Conservation (phyloP, 2,113 vertebrate species). For the Oostethus manadensis region DNA sequence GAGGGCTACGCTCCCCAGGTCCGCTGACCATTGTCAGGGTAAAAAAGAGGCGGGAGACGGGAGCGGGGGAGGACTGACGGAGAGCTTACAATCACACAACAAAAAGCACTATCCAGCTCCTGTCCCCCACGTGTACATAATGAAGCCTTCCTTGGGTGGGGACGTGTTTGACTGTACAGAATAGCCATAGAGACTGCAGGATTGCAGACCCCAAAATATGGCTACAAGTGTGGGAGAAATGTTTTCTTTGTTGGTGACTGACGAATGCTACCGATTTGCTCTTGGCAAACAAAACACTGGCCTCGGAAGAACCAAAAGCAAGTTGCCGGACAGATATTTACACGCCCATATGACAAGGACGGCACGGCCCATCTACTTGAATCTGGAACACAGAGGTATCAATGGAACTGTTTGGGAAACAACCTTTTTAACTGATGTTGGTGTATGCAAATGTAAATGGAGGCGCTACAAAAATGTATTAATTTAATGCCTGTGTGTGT, state of each 20-base stretch:
- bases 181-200: constrained; percentile 77
- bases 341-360: neutral
- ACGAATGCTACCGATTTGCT: constrained; percentile 39
- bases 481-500: neutral
- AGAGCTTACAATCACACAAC: constrained; percentile 70
- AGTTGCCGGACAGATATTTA: constrained; percentile 8
- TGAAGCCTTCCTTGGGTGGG: constrained; percentile 34
- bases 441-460: constrained; percentile 23
- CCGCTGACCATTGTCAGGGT: constrained; percentile 75
- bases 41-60: constrained; percentile 35
- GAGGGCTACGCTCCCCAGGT: constrained; percentile 95
- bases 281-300: constrained; percentile 19
- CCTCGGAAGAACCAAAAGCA: constrained; percentile 29
- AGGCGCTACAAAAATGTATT: constrained; percentile 3
- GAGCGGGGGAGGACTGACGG: constrained; percentile 39
- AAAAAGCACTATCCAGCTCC: constrained; percentile 79
- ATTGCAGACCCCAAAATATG: constrained; percentile 31
- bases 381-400: constrained; percentile 32
- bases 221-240: constrained; percentile 32
- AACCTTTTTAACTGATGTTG: constrained; percentile 33
- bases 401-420: constrained; percentile 17
- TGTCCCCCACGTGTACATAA: constrained; percentile 69
- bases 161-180: constrained; percentile 79
- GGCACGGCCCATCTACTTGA: constrained; percentile 32
- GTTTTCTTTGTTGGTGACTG: constrained; percentile 44